phyloP scores from a whole-genome alignment of 2,888 invertebrate genomes.

The Drosophila paranaensis region DNA sequence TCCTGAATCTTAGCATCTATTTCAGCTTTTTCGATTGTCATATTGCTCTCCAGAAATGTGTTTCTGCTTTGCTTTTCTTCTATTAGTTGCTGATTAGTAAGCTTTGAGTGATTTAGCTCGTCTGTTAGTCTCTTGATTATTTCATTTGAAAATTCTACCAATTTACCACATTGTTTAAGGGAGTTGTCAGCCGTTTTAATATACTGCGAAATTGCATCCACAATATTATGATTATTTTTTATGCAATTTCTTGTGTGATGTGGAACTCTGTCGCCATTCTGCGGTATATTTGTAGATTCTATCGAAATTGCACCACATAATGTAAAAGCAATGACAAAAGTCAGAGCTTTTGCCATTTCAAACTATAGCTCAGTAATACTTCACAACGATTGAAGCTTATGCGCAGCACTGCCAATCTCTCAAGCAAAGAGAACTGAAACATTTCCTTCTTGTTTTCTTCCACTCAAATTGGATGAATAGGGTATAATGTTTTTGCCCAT shows the following conservation, averaged over 20 bases:
- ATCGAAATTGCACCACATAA: not conserved
- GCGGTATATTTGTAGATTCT: not conserved
- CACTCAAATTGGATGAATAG: too few species aligned
- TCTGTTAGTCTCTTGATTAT: not conserved
- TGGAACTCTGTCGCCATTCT: not conserved
- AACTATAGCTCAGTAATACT: not conserved
- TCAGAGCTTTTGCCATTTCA: not conserved
- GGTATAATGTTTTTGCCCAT: too few species aligned
- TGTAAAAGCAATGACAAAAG: not conserved
- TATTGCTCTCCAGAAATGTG: not conserved
- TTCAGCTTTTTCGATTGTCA: not conserved
- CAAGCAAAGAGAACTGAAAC: not conserved
- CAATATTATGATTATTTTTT: too few species aligned
- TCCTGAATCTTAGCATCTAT: not conserved
- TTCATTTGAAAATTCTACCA: not conserved
- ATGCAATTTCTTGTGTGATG: not conserved
- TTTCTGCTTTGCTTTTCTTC: not conserved
- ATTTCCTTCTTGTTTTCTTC: not conserved
- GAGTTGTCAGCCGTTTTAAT: not conserved
- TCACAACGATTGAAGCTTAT: not conserved
- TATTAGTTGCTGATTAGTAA: not conserved
- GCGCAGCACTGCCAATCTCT: not conserved
- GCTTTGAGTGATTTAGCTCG: not conserved
- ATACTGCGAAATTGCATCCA: not conserved
- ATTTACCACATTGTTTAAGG: not conserved